Conservation (phyloP, 2,113 vertebrate species). For the Sitta europaea region DNA sequence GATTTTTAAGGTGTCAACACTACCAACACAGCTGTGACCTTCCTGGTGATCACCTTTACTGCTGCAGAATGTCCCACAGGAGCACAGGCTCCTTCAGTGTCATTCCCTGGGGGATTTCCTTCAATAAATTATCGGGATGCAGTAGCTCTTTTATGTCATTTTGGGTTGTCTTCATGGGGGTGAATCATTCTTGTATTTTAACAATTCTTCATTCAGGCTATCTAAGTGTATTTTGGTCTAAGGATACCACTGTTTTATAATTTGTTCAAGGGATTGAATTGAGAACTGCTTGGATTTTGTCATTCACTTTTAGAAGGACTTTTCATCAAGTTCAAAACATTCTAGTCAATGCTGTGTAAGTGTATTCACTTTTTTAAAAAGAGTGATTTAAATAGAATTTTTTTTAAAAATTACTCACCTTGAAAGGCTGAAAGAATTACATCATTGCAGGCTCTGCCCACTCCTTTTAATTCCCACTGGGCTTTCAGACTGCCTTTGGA, state of each 20-base stretch:
- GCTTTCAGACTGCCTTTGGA: neutral
- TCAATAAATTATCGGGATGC: neutral
- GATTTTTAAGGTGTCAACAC: neutral
- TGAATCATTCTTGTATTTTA: neutral
- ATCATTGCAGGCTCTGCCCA: neutral
- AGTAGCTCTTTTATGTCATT: neutral
- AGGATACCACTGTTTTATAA: neutral
- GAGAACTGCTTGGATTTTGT: neutral
- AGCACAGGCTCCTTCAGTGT: fast-evolving
- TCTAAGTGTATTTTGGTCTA: neutral
- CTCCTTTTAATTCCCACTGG: neutral
- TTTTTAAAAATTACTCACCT: neutral
- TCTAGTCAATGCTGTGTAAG: neutral
- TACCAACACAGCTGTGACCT: neutral
- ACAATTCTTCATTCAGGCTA: neutral
- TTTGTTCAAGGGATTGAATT: neutral
- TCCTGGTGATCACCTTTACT: neutral
- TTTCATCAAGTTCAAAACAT: neutral
- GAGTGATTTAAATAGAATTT: neutral
- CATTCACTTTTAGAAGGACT: neutral
- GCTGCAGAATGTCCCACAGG: neutral
- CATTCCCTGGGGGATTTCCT: neutral
- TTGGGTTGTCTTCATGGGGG: neutral
- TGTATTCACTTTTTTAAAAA: neutral
- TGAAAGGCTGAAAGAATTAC: neutral